Evolutionary conservation across 1,140 invertebrate species (phyloP).

Genomic region (Calliphora vicina): DNA sequence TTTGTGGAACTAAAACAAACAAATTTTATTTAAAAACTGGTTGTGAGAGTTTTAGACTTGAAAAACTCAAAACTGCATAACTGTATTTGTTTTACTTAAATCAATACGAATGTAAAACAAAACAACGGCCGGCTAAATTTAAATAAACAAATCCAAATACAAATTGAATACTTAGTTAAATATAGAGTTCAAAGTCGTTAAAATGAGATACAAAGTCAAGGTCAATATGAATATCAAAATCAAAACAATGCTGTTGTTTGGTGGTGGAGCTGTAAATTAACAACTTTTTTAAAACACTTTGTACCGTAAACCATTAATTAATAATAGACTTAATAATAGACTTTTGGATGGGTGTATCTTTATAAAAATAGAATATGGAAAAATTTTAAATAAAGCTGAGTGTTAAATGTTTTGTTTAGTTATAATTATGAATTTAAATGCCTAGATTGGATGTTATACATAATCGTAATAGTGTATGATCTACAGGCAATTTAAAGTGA

Average conservation of each 20-base stretch:
- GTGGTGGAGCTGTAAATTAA: not conserved
- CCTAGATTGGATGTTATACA: no score
- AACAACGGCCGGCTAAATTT: not conserved
- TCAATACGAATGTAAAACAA: not conserved
- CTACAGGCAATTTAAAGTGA: no score
- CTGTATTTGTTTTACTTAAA: not conserved
- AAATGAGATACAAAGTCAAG: conserved; percentile 12
- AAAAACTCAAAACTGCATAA: not conserved
- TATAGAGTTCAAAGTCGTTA: conserved; percentile 3
- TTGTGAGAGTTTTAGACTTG: not conserved
- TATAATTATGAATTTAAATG: not conserved
- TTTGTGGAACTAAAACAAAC: no score
- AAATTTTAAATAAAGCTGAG: not conserved
- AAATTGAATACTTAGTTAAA: not conserved
- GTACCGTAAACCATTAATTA: no score
- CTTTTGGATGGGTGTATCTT: no score
- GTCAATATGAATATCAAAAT: not conserved
- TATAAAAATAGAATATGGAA: no score
- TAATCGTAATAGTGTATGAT: no score
- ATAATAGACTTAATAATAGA: no score
- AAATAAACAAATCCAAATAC: not conserved
- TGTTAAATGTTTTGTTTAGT: not conserved
- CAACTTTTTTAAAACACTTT: no score
- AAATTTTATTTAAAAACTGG: no score
- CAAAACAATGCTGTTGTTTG: no score